These are phyloP conservation scores for Sciurus carolinensis DNA, from an alignment of 2,797 vertebrate species.

Conservation along the genomic window DNA sequence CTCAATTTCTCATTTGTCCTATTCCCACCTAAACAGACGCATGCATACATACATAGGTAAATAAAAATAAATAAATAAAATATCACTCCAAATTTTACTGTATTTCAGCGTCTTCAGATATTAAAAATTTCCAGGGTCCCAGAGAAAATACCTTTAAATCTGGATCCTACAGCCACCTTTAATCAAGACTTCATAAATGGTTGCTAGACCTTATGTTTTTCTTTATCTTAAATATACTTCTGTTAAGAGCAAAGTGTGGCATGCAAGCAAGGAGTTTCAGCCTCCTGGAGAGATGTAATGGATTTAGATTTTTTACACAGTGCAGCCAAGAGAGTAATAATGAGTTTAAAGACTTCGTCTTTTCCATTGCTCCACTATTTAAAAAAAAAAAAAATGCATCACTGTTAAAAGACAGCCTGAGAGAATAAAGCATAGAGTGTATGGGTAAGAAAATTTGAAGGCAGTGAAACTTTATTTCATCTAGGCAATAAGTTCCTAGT, in stretches of 20 bases:
- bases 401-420: background rate
- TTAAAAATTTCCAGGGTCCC: background rate
- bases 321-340: background rate
- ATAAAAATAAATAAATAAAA: background rate
- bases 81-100: slow-evolving; percentile 1
- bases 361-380: slow-evolving; percentile 4
- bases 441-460: background rate
- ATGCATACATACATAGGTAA: background rate
- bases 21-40: background rate
- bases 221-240: background rate
- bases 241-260: background rate
- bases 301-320: background rate
- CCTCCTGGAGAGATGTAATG: background rate
- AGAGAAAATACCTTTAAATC: background rate
- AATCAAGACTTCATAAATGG: background rate
- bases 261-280: background rate
- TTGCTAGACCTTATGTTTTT: background rate
- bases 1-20: background rate
- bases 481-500: background rate
- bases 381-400: background rate
- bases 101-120: slow-evolving; percentile 6
- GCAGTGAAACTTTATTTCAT: background rate
- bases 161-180: background rate
- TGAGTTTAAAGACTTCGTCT: slow-evolving; percentile 47
- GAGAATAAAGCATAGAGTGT: slow-evolving; percentile 13